Evolutionary conservation across 2,888 invertebrate genomes (phyloP), one percentile per base, ranked within the genome.

Genomic region (Philhelius pedissequus): DNA sequence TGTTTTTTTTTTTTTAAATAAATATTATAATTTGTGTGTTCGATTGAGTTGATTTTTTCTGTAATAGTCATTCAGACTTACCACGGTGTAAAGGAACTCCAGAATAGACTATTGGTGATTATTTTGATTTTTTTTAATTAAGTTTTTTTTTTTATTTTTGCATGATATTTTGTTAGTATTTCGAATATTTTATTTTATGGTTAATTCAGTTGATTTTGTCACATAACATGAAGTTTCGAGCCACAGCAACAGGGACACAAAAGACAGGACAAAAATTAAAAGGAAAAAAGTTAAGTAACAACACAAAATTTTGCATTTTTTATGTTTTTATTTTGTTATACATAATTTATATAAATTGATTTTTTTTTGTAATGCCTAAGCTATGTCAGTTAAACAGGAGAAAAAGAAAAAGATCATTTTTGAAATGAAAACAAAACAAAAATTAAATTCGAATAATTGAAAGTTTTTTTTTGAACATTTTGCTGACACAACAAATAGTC

Each of bases 71-170:
- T 93, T 94, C 95, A 94, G 95, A 97, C 97, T 97, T 97, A 97
- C 97, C 97, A 96, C 95, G 97, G 97, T 95, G 96, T 96, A 96
- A 97, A 97, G 95, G 97, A 97, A 95, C 96, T 97, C 97, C 97
- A 97, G 96, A 97, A 97, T 96, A 96, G 96, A 96, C 97, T 97
- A 84, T 80, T 84, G 79, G 50, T 80, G 70, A 71, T 84, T 84
- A 96, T 95, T 81, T 76, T 60, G 40, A 54, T 62, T 82, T 84
- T 82, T 84, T 83, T 77, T 84, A 89, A 88, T 88, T 73, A 88
- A 27, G 71, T 86, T 62, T 52, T 69, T 86, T 87, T 87, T 87
- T 86, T 69, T 86, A 87, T 87, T 87, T 86, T 87, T 87, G 87
- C 86, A 86, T 64, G 70, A 80, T 86, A 87, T 86, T 82, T 86